These are phyloP conservation scores for Hippocampus zosterae DNA, from an alignment of 2,113 vertebrate genomes.

Conservation along the genomic window DNA sequence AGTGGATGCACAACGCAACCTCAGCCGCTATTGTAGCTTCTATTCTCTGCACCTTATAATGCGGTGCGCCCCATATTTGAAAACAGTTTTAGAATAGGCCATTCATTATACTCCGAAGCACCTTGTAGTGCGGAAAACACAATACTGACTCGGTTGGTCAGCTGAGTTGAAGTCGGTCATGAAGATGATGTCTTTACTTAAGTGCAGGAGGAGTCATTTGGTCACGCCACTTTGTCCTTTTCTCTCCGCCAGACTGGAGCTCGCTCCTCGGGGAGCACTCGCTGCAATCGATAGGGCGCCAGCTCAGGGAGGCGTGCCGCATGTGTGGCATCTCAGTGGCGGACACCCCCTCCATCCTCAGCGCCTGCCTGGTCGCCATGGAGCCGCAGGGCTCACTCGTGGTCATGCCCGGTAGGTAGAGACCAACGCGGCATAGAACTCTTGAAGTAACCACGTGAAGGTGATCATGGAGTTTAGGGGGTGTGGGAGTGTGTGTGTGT, in stretches of 20 bases:
- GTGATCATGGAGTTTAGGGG: background rate
- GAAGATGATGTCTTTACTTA: background rate
- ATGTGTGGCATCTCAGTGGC: slow-evolving; percentile 91
- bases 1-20: no score
- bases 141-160: no score
- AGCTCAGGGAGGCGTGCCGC: slow-evolving; percentile 90
- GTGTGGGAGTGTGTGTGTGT: no score
- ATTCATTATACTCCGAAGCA: no score
- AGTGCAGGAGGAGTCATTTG: background rate
- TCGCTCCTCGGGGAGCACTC: slow-evolving; percentile 93
- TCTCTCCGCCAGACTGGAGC: slow-evolving; percentile 84
- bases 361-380: slow-evolving; percentile 97
- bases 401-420: slow-evolving; percentile 87
- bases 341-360: slow-evolving; percentile 92
- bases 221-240: background rate
- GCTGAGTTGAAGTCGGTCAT: background rate
- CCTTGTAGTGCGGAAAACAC: no score
- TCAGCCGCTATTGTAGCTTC: no score
- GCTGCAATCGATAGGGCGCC: slow-evolving; percentile 90
- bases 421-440: background rate
- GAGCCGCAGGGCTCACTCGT: slow-evolving; percentile 96
- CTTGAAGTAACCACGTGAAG: background rate
- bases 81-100: no score
- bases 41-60: no score
- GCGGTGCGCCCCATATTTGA: no score